Evolutionary conservation across 1,140 invertebrate species (phyloP).

Genomic region (Philaenus spumarius): DNA sequence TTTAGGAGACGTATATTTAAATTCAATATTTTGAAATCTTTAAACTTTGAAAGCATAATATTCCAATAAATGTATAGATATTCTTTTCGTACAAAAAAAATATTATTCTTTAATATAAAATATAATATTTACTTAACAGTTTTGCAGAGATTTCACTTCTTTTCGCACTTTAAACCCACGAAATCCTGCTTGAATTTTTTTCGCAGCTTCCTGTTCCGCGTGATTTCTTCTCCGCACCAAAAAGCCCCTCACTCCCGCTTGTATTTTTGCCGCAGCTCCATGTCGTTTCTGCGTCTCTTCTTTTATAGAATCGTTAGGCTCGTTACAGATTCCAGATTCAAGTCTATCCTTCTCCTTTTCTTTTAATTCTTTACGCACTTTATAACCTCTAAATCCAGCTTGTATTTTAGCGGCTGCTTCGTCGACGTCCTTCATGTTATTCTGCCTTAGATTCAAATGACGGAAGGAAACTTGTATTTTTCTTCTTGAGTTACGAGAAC

Average conservation of each 20-base stretch:
- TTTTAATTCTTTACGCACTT: conserved; percentile 56
- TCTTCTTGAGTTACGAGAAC: not conserved
- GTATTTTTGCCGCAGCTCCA: conserved; percentile 50
- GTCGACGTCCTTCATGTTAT: conserved; percentile 33
- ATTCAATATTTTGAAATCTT: no score
- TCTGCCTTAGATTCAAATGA: conserved; percentile 53
- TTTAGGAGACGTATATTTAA: no score
- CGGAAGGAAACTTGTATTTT: conserved; percentile 68
- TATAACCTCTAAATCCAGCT: conserved; percentile 62
- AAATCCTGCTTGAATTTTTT: conserved; percentile 65
- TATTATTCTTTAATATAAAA: no score
- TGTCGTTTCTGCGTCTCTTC: no score
- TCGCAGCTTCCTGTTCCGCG: conserved; percentile 11
- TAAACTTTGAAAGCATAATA: no score
- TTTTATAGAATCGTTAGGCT: not conserved
- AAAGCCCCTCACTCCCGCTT: conserved; percentile 52
- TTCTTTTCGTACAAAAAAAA: no score
- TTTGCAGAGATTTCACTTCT: conserved; percentile 40
- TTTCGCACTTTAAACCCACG: conserved; percentile 63
- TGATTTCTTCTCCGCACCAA: conserved; percentile 14
- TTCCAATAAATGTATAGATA: no score
- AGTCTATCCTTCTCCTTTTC: conserved; percentile 14
- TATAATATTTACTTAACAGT: no score
- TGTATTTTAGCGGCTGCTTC: conserved; percentile 66
- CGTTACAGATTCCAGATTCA: not conserved